Conservation (phyloP, 2,113 vertebrate genomes). For the Thomomys bottae region DNA sequence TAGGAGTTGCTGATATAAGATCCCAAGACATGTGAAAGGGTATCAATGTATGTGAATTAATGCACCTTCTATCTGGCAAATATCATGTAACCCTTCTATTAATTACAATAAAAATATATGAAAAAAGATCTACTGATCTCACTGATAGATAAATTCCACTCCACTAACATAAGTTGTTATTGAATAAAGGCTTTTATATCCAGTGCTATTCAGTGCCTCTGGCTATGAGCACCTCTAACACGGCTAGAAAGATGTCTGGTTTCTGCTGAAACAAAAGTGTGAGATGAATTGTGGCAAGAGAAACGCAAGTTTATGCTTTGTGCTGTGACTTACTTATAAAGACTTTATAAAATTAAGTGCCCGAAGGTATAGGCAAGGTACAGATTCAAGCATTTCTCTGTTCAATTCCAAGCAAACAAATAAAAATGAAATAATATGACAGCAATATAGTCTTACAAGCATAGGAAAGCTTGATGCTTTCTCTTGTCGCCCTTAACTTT, state of each 20-base stretch:
- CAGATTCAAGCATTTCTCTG: slow-evolving; percentile 40
- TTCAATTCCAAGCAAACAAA: slow-evolving; percentile 64
- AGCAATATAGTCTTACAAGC: slow-evolving; percentile 25
- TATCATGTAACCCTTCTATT: no score
- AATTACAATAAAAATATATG: no score
- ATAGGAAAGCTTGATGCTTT: background rate
- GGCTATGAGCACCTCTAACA: slow-evolving; percentile 41
- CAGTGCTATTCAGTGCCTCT: slow-evolving; percentile 49
- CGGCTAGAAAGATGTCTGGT: slow-evolving; percentile 57
- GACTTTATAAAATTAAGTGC: slow-evolving; percentile 52
- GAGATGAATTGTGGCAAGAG: slow-evolving; percentile 62
- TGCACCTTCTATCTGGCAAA: no score
- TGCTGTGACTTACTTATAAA: slow-evolving; percentile 41
- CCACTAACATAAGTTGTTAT: slow-evolving; percentile 65
- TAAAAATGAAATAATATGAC: slow-evolving; percentile 62
- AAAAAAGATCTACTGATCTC: slow-evolving; percentile 34
- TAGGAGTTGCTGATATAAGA: slow-evolving; percentile 14
- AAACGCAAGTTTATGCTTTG: slow-evolving; percentile 39
- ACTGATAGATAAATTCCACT: slow-evolving; percentile 53
- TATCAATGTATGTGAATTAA: no score
- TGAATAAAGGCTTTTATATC: slow-evolving; percentile 58
- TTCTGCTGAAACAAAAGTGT: slow-evolving; percentile 64
- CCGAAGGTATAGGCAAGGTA: slow-evolving; percentile 29
- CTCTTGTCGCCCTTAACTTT: slow-evolving; percentile 18
- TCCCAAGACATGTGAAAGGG: no score